These are phyloP conservation scores for Harpagus bidentatus DNA, from an alignment of 2,113 vertebrate genomes.

Conservation along the genomic window DNA sequence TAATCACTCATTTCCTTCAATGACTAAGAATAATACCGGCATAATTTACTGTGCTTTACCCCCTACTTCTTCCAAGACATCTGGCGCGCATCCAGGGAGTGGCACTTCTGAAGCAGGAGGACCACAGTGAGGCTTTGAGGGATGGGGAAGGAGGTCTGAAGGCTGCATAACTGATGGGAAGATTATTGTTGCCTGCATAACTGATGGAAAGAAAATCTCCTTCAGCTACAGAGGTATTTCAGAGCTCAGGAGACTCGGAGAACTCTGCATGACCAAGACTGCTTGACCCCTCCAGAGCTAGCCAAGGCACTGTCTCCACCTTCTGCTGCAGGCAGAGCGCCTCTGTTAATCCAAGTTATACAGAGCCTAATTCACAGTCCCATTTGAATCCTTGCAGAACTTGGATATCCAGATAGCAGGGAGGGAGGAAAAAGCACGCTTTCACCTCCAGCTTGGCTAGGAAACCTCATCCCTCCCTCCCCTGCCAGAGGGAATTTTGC, in stretches of 20 bases:
- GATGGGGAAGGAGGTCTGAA: neutral
- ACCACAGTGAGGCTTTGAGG: neutral
- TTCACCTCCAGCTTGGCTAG: neutral
- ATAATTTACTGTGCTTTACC: neutral
- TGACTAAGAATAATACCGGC: neutral
- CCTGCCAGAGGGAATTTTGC: neutral
- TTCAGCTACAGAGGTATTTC: neutral
- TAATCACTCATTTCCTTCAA: conserved; percentile 62
- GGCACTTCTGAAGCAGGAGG: neutral
- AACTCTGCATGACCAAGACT: neutral
- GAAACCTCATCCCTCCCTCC: neutral
- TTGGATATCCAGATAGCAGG: neutral
- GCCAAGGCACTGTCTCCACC: neutral
- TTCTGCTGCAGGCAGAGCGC: neutral
- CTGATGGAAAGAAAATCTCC: neutral
- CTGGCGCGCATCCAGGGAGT: neutral
- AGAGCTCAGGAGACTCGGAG: neutral
- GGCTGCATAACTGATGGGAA: neutral
- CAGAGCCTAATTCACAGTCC: neutral
- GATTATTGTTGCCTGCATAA: neutral
- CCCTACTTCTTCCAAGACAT: neutral
- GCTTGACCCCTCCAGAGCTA: neutral
- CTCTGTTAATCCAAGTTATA: neutral
- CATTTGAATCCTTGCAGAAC: neutral
- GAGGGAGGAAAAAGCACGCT: neutral